A percentile compares a stretch with the other conserved stretches of the same genome.
phyloP scores from a whole-genome alignment of 2,888 invertebrate species.

The Thymelicus lineola region DNA sequence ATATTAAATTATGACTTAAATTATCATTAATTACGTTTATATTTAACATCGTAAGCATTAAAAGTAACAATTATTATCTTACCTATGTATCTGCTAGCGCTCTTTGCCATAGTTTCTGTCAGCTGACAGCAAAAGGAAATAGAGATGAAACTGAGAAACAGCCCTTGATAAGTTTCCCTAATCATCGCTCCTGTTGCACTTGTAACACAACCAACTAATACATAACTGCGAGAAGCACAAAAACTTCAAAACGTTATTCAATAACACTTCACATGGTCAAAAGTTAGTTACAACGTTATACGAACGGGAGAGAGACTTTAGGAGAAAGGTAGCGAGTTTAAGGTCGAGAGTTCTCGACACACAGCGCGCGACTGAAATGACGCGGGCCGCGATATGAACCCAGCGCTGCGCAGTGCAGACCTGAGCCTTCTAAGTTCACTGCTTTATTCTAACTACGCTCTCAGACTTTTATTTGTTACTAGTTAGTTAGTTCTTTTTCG shows the following conservation, averaged over 20 bases:
- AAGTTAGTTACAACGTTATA: constrained; percentile 32
- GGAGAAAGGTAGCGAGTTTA: constrained; percentile 54
- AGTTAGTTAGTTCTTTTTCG: constrained; percentile 32
- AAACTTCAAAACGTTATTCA: constrained; percentile 36
- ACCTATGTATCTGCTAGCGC: constrained; percentile 80
- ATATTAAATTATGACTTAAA: too few species aligned
- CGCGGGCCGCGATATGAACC: constrained; percentile 51
- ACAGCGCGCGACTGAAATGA: constrained; percentile 66
- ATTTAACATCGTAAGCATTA: too few species aligned
- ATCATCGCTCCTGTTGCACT: constrained; percentile 66
- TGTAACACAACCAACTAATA: constrained; percentile 30
- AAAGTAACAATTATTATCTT: constrained; percentile 45
- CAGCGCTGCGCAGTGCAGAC: constrained; percentile 73
- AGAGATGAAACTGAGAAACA: constrained; percentile 78
- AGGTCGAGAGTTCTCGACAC: constrained; percentile 73
- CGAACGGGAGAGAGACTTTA: constrained; percentile 42
- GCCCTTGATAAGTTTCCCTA: constrained; percentile 78
- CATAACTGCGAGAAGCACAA: constrained; percentile 36
- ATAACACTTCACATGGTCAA: constrained; percentile 38
- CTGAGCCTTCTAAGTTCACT: constrained; percentile 58
- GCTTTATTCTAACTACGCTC: constrained; percentile 46
- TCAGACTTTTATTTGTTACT: constrained; percentile 28
- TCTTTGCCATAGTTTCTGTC: constrained; percentile 79
- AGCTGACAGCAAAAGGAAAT: constrained; percentile 81
- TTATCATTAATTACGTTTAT: too few species aligned